Conservation (phyloP, 1,140 invertebrate genomes). For the Meloidogyne chitwoodi region DNA sequence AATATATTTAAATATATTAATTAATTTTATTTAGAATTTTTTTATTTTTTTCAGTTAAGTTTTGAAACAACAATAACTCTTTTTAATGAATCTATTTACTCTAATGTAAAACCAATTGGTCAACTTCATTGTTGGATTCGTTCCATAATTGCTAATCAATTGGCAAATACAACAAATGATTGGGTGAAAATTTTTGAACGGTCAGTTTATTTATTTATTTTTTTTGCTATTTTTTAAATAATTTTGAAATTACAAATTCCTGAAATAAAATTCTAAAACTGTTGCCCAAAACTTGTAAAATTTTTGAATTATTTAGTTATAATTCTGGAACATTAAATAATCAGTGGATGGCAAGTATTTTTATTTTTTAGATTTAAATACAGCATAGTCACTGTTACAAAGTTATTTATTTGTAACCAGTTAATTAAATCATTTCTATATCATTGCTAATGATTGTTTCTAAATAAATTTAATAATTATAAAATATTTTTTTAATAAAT, state of each 20-base stretch:
- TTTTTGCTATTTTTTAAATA: too few relatives aligned
- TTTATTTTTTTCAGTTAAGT: conserved; percentile 49
- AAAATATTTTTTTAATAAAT: too few relatives aligned
- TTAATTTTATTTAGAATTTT: neutral
- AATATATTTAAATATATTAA: neutral
- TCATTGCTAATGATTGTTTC: too few relatives aligned
- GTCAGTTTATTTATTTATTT: neutral
- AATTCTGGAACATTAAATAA: conserved; percentile 80
- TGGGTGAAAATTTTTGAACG: conserved; percentile 22
- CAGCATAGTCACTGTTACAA: too few relatives aligned
- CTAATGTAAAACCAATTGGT: conserved; percentile 63
- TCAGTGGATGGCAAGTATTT: conserved; percentile 74
- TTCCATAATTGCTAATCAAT: conserved; percentile 76
- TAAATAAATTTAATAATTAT: too few relatives aligned
- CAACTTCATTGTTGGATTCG: conserved; percentile 70
- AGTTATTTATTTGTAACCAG: too few relatives aligned
- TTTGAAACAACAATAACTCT: conserved; percentile 75
- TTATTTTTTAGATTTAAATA: neutral
- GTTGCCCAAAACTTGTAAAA: conserved; percentile 43
- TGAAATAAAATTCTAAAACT: too few relatives aligned
- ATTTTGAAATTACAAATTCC: too few relatives aligned
- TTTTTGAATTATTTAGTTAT: conserved; percentile 69
- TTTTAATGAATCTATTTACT: conserved; percentile 68
- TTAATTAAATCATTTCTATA: too few relatives aligned
- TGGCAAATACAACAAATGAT: conserved; percentile 68